phyloP scores from a whole-genome alignment of 2,797 vertebrate species.

The Xenentodon cancila region DNA sequence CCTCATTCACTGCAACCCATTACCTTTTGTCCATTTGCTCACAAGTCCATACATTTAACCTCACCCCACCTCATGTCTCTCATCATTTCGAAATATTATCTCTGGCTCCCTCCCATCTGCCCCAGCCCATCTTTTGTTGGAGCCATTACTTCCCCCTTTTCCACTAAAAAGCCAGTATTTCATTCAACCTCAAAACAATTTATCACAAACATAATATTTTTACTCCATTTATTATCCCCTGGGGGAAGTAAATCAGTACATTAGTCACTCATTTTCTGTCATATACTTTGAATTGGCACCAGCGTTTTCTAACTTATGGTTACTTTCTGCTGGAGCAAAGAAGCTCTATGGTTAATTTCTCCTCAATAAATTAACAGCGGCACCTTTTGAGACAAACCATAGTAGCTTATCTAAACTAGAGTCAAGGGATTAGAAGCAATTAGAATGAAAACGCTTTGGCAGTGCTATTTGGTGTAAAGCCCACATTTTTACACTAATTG shows the following conservation, averaged over 20 bases:
- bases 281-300: constrained; percentile 25
- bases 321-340: constrained; percentile 16
- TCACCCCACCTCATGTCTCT: constrained; percentile 43
- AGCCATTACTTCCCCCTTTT: constrained; percentile 33
- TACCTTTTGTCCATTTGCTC: constrained; percentile 52
- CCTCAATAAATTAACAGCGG: background rate
- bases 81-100: constrained; percentile 55
- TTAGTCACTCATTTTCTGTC: constrained; percentile 36
- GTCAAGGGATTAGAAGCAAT: constrained; percentile 14
- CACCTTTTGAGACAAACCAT: constrained; percentile 1
- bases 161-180: constrained; percentile 32
- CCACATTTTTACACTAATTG: too few species aligned
- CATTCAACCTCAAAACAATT: constrained; percentile 37
- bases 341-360: constrained; percentile 5
- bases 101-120: constrained; percentile 46
- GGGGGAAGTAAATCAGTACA: constrained; percentile 23
- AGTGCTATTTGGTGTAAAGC: background rate
- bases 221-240: constrained; percentile 39
- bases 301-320: constrained; percentile 23
- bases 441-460: constrained; percentile 7
- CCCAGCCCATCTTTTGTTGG: constrained; percentile 22
- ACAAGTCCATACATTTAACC: constrained; percentile 41
- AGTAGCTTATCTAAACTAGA: constrained; percentile 19
- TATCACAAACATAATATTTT: constrained; percentile 61
- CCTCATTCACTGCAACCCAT: constrained; percentile 41